These are phyloP conservation scores for Acrobasis repandana DNA, from an alignment of 2,888 invertebrate species.

Conservation along the genomic window DNA sequence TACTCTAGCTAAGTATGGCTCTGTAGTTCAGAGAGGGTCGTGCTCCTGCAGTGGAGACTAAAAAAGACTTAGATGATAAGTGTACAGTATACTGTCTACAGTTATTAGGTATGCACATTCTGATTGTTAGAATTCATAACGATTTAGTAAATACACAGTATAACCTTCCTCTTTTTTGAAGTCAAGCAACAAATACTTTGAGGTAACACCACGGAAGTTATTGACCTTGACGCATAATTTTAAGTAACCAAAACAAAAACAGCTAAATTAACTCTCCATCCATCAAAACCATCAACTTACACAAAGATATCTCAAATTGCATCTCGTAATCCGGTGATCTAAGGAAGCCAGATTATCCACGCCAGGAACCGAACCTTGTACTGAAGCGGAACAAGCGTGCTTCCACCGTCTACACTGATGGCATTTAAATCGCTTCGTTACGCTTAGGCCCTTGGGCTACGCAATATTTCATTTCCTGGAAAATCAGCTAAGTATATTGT, in stretches of 20 bases:
- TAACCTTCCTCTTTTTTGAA: too few relatives aligned
- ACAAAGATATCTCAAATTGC: conserved; percentile 11
- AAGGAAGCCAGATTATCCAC: conserved; percentile 20
- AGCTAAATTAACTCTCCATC: conserved; percentile 5
- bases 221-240: not conserved
- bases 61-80: too few relatives aligned
- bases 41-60: too few relatives aligned
- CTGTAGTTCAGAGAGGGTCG: too few relatives aligned
- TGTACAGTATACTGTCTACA: too few relatives aligned
- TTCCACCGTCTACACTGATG: conserved; percentile 29
- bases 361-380: conserved; percentile 16
- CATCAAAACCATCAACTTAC: conserved; percentile 10
- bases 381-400: conserved; percentile 24
- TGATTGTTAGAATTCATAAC: not conserved
- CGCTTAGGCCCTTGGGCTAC: not conserved
- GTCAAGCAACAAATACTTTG: not conserved
- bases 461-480: conserved; percentile 8
- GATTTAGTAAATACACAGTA: not conserved
- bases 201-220: not conserved
- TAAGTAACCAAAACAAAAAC: not conserved
- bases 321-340: conserved; percentile 8
- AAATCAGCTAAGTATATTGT: not conserved
- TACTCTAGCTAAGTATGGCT: too few relatives aligned
- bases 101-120: too few relatives aligned
- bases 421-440: conserved; percentile 15